phyloP scores from a whole-genome alignment of 2,888 invertebrate genomes.

The Phorcus lineatus region DNA sequence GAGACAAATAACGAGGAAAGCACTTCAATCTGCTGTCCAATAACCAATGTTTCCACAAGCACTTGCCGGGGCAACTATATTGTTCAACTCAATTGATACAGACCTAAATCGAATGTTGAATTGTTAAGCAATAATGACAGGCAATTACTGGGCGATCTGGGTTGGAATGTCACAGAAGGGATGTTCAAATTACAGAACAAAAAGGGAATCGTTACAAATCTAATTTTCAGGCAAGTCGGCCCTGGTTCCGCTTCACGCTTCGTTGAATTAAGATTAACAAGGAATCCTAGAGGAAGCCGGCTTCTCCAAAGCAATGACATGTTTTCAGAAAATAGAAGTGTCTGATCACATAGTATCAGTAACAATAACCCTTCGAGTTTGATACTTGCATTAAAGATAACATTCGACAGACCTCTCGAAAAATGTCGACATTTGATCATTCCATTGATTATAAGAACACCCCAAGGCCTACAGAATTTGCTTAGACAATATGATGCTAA shows the following conservation, averaged over 20 bases:
- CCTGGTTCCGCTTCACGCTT: background rate
- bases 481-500: no score
- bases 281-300: background rate
- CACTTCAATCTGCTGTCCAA: no score
- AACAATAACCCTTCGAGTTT: no score
- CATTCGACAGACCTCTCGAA: no score
- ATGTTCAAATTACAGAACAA: background rate
- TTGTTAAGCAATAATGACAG: slow-evolving; percentile 8
- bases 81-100: slow-evolving; percentile 11
- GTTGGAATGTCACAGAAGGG: background rate
- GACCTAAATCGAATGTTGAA: background rate
- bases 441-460: no score
- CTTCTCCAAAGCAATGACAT: background rate
- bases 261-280: background rate
- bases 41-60: no score
- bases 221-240: background rate
- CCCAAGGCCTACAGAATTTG: no score
- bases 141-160: background rate
- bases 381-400: no score
- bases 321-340: background rate
- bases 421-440: no score
- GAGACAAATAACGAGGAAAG: no score
- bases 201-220: slow-evolving; percentile 7
- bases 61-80: background rate
- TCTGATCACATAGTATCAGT: no score